Evolutionary conservation across 2,888 invertebrate genomes (phyloP), one percentile per base, ranked within the genome.

Genomic region (Lithophane socia): DNA sequence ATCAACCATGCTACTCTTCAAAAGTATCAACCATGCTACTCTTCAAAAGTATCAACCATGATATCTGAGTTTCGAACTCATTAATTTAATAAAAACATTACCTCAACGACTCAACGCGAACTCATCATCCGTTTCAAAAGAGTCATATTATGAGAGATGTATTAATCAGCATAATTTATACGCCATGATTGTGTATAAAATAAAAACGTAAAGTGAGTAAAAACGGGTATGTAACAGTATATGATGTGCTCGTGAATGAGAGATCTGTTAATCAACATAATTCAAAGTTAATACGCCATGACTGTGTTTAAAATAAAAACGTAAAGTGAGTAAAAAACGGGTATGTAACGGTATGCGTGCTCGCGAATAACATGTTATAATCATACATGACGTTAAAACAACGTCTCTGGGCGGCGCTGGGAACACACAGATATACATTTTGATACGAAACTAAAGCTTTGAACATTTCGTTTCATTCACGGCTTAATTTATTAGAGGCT

Each of bases 251-350:
- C 37, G 37, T 37, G 37, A 37, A 37, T 37, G 37, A 37, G 37
- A 37, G 37, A 37, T 37, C 37, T 37, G 74, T 75, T 75, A 82
- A 71, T 58, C 66, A 73, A 77, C 74, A 80, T 67, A 83, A 76
- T 76, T 75, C 49, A n/a, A 58, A 29, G 42, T 72, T 76, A 79
- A 77, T 79, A 77, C 44, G 16, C 58, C 54, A 56, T 73, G 61
- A 78, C 42, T n/a, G n/a, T 56, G 69, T 82, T 82, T 77, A 73
- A 83, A 87, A 86, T 83, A 82, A 87, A 86, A 83, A 78, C 42
- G 60, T 67, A 37, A 65, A 54, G 37, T 69, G 83, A 54, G 65
- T 75, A 52, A 68, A 68, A 69, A 75, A 47, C 44, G 37, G 66
- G 29, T 29, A n/a, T 24, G 24, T 76, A 58, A 56, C 24, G 37